Percentiles rank a stretch among this genome's conserved stretches.
Evolutionary conservation across 2,888 invertebrate genomes (phyloP).

Genomic region (Hesperia comma): DNA sequence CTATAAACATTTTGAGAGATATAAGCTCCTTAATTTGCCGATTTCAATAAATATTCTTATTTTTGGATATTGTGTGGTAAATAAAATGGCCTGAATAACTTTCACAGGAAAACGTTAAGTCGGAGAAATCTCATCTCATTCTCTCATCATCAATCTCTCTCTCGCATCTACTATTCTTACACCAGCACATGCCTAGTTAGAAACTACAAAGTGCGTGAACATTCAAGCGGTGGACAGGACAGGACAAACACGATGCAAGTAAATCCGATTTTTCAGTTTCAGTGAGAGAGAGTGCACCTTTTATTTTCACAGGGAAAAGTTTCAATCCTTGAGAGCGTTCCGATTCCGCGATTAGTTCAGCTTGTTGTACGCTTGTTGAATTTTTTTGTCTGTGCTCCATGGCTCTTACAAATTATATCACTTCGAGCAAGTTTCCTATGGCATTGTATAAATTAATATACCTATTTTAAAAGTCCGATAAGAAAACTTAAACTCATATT

Average conservation of each 20-base stretch:
- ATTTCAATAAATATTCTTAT: too few species aligned
- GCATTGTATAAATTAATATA: constrained; percentile 16
- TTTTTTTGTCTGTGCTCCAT: constrained; percentile 59
- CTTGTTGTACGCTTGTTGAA: constrained; percentile 61
- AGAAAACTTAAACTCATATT: too few species aligned
- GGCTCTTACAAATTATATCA: constrained; percentile 43
- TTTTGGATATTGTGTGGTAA: neutral
- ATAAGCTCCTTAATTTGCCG: too few species aligned
- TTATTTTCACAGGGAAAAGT: constrained; percentile 62
- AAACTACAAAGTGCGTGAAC: constrained; percentile 28
- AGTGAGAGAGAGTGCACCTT: constrained; percentile 53
- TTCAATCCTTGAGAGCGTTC: constrained; percentile 60
- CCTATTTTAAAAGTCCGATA: too few species aligned
- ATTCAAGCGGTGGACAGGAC: constrained; percentile 28
- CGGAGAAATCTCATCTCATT: neutral
- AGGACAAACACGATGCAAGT: constrained; percentile 38
- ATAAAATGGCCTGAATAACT: neutral
- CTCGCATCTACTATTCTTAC: neutral
- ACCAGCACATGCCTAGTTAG: neutral
- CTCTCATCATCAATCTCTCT: too few species aligned
- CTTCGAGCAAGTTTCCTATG: constrained; percentile 25
- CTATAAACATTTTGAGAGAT: too few species aligned
- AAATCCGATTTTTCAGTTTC: constrained; percentile 60
- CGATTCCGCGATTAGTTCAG: constrained; percentile 67
- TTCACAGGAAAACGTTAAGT: constrained; percentile 1